Percentiles rank a stretch among this genome's conserved stretches.
These are phyloP conservation scores for Parnassius apollo DNA, from an alignment of 2,888 invertebrate species.

Conservation along the genomic window DNA sequence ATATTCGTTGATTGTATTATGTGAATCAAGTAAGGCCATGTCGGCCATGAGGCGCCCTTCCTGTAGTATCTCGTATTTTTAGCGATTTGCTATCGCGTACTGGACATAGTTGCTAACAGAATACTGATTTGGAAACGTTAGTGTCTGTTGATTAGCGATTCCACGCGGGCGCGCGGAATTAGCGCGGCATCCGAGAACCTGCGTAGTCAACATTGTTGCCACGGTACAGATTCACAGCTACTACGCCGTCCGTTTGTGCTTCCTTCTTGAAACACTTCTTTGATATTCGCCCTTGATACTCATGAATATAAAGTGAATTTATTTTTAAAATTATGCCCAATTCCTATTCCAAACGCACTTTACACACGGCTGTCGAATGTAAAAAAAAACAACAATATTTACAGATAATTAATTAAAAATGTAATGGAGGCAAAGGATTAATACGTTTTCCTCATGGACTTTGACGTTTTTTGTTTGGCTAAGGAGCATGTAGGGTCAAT, in stretches of 20 bases:
- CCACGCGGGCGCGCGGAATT: conserved; percentile 71
- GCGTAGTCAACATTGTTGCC: conserved; percentile 35
- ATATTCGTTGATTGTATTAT: conserved; percentile 53
- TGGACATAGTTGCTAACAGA: conserved; percentile 48
- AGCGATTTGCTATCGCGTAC: conserved; percentile 66
- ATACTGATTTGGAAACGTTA: conserved; percentile 61
- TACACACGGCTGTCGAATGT: conserved; percentile 13
- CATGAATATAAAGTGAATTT: conserved; percentile 42
- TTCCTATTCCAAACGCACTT: conserved; percentile 41
- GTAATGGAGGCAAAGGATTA: conserved; percentile 35
- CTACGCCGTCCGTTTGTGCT: conserved; percentile 43
- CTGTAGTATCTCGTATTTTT: conserved; percentile 67
- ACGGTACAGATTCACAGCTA: conserved; percentile 13
- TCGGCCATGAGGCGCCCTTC: conserved; percentile 70
- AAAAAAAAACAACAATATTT: conserved; percentile 10
- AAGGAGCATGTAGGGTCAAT: conserved; percentile 41
- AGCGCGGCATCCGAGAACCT: conserved; percentile 68
- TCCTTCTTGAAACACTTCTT: conserved; percentile 35
- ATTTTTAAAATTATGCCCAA: conserved; percentile 29
- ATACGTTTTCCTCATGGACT: conserved; percentile 50
- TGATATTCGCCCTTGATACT: conserved; percentile 22
- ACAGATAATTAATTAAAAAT: conserved; percentile 40
- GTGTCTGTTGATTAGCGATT: conserved; percentile 61
- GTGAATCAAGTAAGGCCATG: conserved; percentile 65
- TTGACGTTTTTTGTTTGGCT: conserved; percentile 38